These are phyloP conservation scores for Caenorhabditis latens DNA, from an alignment of 1,140 invertebrate species.

Conservation along the genomic window DNA sequence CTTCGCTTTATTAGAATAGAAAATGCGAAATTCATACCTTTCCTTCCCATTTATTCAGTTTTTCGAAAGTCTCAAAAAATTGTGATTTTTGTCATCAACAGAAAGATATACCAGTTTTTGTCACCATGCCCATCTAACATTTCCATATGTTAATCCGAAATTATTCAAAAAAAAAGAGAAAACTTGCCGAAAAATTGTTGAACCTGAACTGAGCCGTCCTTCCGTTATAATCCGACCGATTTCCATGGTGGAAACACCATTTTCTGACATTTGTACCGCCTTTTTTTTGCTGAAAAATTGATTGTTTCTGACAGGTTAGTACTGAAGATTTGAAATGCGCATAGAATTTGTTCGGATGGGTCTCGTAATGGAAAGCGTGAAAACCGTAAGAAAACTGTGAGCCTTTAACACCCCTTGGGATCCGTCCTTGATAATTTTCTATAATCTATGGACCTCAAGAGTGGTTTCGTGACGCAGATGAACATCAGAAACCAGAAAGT, in stretches of 20 bases:
- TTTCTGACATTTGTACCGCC: too few species aligned
- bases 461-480: neutral
- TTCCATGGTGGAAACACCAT: neutral
- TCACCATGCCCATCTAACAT: neutral
- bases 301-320: too few species aligned
- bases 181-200: neutral
- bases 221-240: conserved; percentile 11
- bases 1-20: neutral
- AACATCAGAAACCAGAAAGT: neutral
- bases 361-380: too few species aligned
- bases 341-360: too few species aligned
- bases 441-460: too few species aligned
- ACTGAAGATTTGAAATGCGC: too few species aligned
- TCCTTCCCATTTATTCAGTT: too few species aligned
- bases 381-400: too few species aligned
- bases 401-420: too few species aligned
- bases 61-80: neutral
- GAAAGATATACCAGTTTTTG: neutral
- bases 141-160: conserved; percentile 29
- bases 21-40: too few species aligned
- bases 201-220: conserved; percentile 19
- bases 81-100: neutral
- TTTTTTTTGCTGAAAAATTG: too few species aligned
- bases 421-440: too few species aligned
- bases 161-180: conserved; percentile 36